phyloP scores from a whole-genome alignment of 2,797 vertebrate species.

The Urophycis tenuis region DNA sequence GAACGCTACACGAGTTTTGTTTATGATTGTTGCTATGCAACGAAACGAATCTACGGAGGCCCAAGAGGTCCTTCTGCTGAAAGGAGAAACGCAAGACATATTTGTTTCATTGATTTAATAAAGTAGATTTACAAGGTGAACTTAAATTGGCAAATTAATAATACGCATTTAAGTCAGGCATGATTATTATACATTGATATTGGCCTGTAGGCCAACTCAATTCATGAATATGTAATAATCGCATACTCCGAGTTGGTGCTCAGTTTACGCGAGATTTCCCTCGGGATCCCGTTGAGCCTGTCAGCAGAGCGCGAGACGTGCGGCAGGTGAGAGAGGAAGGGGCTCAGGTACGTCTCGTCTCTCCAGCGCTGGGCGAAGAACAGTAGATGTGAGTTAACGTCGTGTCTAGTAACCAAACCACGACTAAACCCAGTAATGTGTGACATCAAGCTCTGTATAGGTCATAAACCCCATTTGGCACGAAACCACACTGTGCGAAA shows the following conservation, averaged over 20 bases:
- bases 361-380: constrained; percentile 57
- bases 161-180: too few relatives aligned
- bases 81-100: neutral
- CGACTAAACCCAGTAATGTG: neutral
- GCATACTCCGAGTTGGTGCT: constrained; percentile 77
- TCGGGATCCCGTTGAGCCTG: constrained; percentile 65
- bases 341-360: constrained; percentile 33
- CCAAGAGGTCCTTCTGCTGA: neutral
- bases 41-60: constrained; percentile 48
- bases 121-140: too few relatives aligned
- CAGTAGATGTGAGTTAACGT: neutral
- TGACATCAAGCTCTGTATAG: neutral
- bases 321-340: constrained; percentile 42
- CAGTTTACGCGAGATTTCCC: constrained; percentile 73
- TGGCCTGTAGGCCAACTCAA: neutral
- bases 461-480: neutral
- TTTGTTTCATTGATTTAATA: neutral
- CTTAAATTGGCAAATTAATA: too few relatives aligned
- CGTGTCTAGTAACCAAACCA: too few relatives aligned
- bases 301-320: constrained; percentile 68
- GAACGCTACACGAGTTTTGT: constrained; percentile 13
- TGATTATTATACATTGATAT: neutral
- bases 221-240: constrained; percentile 69
- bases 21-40: constrained; percentile 61
- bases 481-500: too few relatives aligned